A percentile compares a stretch with the other conserved stretches of the same genome.
phyloP scores from a whole-genome alignment of 2,113 vertebrate species.

The Cathartes aura region DNA sequence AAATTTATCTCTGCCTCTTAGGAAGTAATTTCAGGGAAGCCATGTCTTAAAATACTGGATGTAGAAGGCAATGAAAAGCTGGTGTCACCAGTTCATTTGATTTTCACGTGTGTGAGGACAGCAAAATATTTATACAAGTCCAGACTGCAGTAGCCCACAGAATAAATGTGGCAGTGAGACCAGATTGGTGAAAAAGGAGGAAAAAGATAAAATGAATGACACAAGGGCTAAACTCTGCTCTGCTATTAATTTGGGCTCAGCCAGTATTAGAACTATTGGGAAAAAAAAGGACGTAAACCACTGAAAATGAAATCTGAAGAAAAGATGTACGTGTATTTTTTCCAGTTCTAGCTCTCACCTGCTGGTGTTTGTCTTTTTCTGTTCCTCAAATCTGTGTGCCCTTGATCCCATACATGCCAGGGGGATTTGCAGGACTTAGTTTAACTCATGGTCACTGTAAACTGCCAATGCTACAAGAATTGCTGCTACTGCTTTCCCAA shows the following conservation, averaged over 20 bases:
- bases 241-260: not conserved
- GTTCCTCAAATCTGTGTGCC: not conserved
- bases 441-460: not conserved
- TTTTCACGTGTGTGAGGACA: not conserved
- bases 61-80: not conserved
- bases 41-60: not conserved
- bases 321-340: not conserved
- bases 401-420: not conserved
- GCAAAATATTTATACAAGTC: not conserved
- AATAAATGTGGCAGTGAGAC: not conserved
- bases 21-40: not conserved
- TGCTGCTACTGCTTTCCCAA: not conserved
- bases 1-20: not conserved
- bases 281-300: not conserved
- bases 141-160: not conserved
- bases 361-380: not conserved
- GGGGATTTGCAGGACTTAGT: not conserved
- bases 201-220: not conserved
- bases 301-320: not conserved
- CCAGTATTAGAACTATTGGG: not conserved
- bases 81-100: not conserved
- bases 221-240: not conserved
- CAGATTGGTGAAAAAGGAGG: rapidly evolving
- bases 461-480: not conserved
- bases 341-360: not conserved